phyloP scores from a whole-genome alignment of 2,113 vertebrate genomes.

The Pelvicachromis taeniatus region DNA sequence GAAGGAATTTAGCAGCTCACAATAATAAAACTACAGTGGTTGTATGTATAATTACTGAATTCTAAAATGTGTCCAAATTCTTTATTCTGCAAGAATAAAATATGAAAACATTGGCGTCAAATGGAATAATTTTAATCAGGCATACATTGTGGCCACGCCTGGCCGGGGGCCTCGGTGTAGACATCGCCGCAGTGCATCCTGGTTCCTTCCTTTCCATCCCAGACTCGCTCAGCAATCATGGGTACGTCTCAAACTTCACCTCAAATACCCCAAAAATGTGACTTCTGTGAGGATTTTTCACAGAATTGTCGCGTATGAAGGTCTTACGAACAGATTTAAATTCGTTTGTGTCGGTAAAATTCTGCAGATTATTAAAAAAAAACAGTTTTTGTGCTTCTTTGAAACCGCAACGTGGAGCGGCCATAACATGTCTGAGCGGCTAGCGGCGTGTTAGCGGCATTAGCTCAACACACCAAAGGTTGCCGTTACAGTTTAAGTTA shows the following conservation, averaged over 20 bases:
- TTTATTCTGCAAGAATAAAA: neutral
- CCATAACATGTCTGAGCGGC: conserved; percentile 2
- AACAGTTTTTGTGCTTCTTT: neutral
- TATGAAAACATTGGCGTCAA: neutral
- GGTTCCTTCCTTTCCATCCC: conserved; percentile 75
- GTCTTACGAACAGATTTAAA: neutral
- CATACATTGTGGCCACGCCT: neutral
- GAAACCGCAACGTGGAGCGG: conserved; percentile 67
- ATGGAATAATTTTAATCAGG: conserved; percentile 40
- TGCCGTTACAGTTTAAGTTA: neutral
- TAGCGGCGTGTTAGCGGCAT: conserved; percentile 4
- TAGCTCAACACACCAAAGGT: neutral
- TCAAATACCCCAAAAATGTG: neutral
- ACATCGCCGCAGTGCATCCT: conserved; percentile 68
- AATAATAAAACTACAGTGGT: neutral
- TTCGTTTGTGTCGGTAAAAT: neutral
- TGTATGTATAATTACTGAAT: neutral
- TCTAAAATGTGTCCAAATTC: neutral
- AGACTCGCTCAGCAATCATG: conserved; percentile 72
- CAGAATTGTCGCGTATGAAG: neutral
- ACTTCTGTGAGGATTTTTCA: fast-evolving
- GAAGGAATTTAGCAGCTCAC: neutral
- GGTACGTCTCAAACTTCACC: conserved; percentile 53
- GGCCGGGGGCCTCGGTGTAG: conserved; percentile 32
- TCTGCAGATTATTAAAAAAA: fast-evolving